These are phyloP conservation scores for Gnathonemus echidnorhynchus DNA, from an alignment of 2,113 vertebrate genomes.

Conservation along the genomic window DNA sequence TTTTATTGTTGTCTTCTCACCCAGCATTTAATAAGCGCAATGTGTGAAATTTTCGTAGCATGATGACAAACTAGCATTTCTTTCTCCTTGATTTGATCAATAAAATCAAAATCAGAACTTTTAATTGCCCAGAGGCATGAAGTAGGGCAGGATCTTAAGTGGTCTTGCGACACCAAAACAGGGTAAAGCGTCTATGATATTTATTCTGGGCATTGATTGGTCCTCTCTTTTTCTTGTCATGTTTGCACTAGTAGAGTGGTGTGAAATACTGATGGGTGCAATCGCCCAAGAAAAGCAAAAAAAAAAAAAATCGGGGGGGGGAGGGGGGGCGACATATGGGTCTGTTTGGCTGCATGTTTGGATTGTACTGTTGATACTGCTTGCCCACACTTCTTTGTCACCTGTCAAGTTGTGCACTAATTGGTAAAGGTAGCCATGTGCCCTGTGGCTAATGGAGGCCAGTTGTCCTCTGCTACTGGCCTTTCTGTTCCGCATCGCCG, in stretches of 20 bases:
- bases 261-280: background rate
- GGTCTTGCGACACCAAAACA: background rate
- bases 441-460: background rate
- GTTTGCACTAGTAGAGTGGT: background rate
- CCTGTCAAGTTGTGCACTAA: background rate
- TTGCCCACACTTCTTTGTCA: constrained; percentile 1
- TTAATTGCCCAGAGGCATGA: background rate
- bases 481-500: background rate
- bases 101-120: background rate
- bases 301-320: background rate
- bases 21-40: background rate
- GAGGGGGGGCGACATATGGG: background rate
- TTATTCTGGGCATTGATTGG: background rate
- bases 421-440: background rate
- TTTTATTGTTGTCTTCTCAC: background rate
- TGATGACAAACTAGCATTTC: background rate
- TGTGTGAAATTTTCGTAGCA: background rate
- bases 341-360: constrained; percentile 4
- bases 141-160: background rate
- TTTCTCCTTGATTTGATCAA: background rate
- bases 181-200: background rate
- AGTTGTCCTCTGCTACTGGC: background rate
- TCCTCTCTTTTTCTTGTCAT: background rate
- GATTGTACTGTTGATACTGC: background rate
- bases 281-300: background rate